Evolutionary conservation across 1,140 invertebrate genomes (phyloP).

Genomic region (Aplysia californica): DNA sequence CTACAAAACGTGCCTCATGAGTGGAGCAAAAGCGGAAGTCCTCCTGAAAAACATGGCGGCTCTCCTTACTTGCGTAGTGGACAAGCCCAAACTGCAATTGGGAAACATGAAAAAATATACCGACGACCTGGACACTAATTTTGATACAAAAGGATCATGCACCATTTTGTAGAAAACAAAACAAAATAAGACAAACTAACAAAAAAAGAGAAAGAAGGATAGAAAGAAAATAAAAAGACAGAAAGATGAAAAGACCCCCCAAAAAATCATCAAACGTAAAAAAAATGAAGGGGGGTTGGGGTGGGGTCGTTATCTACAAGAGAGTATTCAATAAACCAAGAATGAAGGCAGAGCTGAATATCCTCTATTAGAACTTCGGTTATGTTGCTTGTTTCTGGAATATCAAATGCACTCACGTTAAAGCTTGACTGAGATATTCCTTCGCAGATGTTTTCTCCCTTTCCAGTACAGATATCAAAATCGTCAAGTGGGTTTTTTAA

Average conservation of each 20-base stretch:
- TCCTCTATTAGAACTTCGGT: too few relatives aligned
- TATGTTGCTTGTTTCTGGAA: too few relatives aligned
- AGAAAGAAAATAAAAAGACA: constrained; percentile 4
- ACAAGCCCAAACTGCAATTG: constrained; percentile 4
- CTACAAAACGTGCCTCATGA: constrained; percentile 22
- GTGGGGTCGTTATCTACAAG: neutral
- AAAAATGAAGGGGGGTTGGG: neutral
- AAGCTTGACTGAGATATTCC: too few relatives aligned
- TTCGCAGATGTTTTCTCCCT: too few relatives aligned
- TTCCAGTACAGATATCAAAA: too few relatives aligned
- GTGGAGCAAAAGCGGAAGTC: neutral
- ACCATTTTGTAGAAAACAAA: constrained; percentile 3
- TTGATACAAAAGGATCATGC: neutral
- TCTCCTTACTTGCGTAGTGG: constrained; percentile 12
- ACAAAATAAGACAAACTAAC: too few relatives aligned
- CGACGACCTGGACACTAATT: neutral
- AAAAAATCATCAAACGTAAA: neutral
- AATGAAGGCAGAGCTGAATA: too few relatives aligned
- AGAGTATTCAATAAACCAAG: too few relatives aligned
- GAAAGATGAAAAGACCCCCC: neutral
- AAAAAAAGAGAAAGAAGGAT: too few relatives aligned
- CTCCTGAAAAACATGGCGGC: constrained; percentile 9
- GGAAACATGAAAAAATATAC: constrained; percentile 8
- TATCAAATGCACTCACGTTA: too few relatives aligned
- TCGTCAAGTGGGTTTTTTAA: too few relatives aligned